Evolutionary conservation across 2,888 invertebrate species (phyloP).

Genomic region (Drosophila maculinotata): DNA sequence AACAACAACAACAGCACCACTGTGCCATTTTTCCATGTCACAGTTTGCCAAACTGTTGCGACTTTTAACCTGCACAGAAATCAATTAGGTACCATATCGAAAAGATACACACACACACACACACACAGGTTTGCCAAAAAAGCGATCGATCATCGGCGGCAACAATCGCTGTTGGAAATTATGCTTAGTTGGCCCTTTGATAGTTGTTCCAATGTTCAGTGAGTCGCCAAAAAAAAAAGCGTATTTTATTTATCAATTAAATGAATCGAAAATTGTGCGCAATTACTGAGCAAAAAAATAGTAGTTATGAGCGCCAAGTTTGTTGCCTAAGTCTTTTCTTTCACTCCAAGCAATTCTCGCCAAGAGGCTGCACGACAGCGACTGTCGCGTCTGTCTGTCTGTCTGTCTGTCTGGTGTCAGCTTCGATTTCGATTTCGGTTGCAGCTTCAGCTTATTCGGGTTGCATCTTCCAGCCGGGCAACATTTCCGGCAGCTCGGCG

Average conservation of each 20-base stretch:
- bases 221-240: slow-evolving; percentile 34
- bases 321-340: slow-evolving; percentile 46
- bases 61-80: slow-evolving; percentile 76
- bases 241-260: slow-evolving; percentile 67
- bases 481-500: slow-evolving; percentile 68
- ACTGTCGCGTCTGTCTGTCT: slow-evolving; percentile 11
- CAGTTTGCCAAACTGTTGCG: slow-evolving; percentile 56
- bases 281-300: slow-evolving; percentile 65
- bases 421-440: slow-evolving; percentile 36
- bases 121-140: slow-evolving; percentile 30
- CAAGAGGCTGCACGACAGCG: slow-evolving; percentile 31
- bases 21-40: slow-evolving; percentile 65
- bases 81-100: slow-evolving; percentile 66
- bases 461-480: slow-evolving; percentile 49
- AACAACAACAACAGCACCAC: slow-evolving; percentile 5
- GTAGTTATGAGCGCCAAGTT: slow-evolving; percentile 52
- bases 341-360: slow-evolving; percentile 11
- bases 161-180: slow-evolving; percentile 23
- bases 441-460: slow-evolving; percentile 5
- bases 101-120: slow-evolving; percentile 17
- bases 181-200: slow-evolving; percentile 48
- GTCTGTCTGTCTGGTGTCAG: slow-evolving; percentile 15
- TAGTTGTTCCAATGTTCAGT: slow-evolving; percentile 30
- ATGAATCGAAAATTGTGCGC: slow-evolving; percentile 62
- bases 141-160: slow-evolving; percentile 32